Conservation (phyloP, 2,888 invertebrate genomes). For the Dyspetes luteomarginatus region DNA sequence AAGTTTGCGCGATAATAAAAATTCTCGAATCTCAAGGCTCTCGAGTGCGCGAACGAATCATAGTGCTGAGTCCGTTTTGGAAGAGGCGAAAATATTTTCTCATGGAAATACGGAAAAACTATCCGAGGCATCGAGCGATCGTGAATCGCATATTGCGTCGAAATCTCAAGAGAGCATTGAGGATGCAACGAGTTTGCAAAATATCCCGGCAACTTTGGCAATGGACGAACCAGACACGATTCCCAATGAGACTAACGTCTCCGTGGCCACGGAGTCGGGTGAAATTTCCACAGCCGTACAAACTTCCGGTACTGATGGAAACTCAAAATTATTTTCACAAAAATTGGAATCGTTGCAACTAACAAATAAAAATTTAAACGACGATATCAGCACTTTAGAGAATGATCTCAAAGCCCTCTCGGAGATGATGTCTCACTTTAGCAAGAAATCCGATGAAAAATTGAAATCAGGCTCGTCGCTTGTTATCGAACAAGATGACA, state of each 20-base stretch:
- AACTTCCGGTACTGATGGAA: constrained; percentile 40
- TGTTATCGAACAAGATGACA: constrained; percentile 32
- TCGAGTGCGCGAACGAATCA: constrained; percentile 59
- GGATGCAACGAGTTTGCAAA: not conserved
- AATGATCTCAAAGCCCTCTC: constrained; percentile 80
- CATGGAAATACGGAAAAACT: constrained; percentile 57
- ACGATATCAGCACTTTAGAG: constrained; percentile 80
- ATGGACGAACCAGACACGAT: constrained; percentile 22
- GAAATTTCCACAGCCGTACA: constrained; percentile 49
- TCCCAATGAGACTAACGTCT: not conserved
- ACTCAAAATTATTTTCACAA: constrained; percentile 68
- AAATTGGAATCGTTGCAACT: constrained; percentile 76
- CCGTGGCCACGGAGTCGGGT: not conserved
- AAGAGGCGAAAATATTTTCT: constrained; percentile 63
- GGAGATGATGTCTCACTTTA: constrained; percentile 80
- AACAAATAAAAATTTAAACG: constrained; percentile 79
- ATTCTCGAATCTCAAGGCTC: constrained; percentile 52
- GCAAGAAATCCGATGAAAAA: constrained; percentile 77
- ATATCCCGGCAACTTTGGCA: not conserved
- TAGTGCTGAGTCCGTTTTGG: constrained; percentile 70
- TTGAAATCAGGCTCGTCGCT: constrained; percentile 57
- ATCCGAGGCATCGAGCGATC: constrained; percentile 30
- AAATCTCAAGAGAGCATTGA: constrained; percentile 46
- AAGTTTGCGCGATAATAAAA: constrained; percentile 59
- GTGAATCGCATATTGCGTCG: constrained; percentile 40